Percentiles rank a stretch among this genome's conserved stretches.
These are phyloP conservation scores for Athene cunicularia DNA, from an alignment of 2,113 vertebrate genomes.

Conservation along the genomic window DNA sequence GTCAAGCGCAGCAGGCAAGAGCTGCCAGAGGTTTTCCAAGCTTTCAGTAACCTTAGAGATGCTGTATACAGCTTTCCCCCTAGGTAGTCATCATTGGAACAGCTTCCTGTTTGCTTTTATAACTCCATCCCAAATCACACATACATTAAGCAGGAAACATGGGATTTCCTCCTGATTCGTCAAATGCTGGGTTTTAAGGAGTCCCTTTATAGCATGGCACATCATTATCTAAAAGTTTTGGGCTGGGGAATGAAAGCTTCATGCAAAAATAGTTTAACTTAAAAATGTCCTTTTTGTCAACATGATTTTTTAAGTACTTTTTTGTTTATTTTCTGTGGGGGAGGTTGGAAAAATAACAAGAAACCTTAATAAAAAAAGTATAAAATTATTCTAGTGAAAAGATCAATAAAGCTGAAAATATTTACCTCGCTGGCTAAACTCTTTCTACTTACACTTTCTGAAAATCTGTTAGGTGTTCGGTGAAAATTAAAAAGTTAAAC, in stretches of 20 bases:
- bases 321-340: neutral
- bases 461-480: neutral
- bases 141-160: neutral
- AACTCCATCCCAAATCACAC: neutral
- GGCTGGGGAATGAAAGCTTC: neutral
- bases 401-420: neutral
- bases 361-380: neutral
- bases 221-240: neutral
- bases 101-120: conserved; percentile 28
- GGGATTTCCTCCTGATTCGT: conserved; percentile 10
- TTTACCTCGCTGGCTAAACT: neutral
- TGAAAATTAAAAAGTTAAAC: neutral
- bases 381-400: neutral
- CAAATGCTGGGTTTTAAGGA: neutral
- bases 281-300: neutral
- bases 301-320: neutral
- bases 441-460: neutral
- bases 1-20: neutral
- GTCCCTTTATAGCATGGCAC: neutral
- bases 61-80: neutral
- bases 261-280: neutral
- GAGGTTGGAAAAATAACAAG: neutral
- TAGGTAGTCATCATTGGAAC: neutral
- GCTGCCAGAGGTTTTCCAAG: neutral
- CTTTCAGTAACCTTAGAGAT: neutral